Percentiles rank a stretch among this genome's conserved stretches.
Evolutionary conservation across 2,797 vertebrate genomes (phyloP).

Genomic region (Rhadinocentrus ornatus): DNA sequence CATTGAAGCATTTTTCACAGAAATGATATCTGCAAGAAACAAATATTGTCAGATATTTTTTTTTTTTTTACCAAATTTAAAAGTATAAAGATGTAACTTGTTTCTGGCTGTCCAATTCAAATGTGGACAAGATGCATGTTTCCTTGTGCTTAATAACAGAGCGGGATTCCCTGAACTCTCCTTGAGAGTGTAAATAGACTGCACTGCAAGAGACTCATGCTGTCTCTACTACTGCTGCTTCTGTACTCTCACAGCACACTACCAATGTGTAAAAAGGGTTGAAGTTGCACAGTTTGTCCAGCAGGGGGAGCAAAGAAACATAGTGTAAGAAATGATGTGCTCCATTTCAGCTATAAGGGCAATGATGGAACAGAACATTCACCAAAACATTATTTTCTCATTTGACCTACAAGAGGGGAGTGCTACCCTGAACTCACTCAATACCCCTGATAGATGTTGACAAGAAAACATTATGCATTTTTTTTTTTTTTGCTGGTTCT

Average conservation of each 20-base stretch:
- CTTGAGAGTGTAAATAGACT: constrained; percentile 59
- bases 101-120: neutral
- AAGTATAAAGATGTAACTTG: neutral
- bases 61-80: neutral
- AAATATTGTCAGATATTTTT: constrained; percentile 16
- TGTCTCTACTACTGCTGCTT: constrained; percentile 39
- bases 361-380: constrained; percentile 41
- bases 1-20: constrained; percentile 99
- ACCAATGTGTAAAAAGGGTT: constrained; percentile 8
- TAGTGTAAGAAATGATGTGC: constrained; percentile 14
- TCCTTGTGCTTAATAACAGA: constrained; percentile 37
- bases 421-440: neutral
- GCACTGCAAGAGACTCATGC: constrained; percentile 75
- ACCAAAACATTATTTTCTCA: constrained; percentile 35
- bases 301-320: constrained; percentile 86
- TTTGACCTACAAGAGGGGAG: constrained; percentile 2
- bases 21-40: constrained; percentile 94
- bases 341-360: constrained; percentile 36
- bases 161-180: constrained; percentile 43
- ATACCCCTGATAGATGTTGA: neutral
- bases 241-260: constrained; percentile 14
- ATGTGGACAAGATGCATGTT: constrained; percentile 10
- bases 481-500: neutral
- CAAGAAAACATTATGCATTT: constrained; percentile 1
- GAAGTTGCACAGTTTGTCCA: constrained; percentile 70